phyloP scores from a whole-genome alignment of 2,113 vertebrate genomes.

The Gracilinanus agilis region DNA sequence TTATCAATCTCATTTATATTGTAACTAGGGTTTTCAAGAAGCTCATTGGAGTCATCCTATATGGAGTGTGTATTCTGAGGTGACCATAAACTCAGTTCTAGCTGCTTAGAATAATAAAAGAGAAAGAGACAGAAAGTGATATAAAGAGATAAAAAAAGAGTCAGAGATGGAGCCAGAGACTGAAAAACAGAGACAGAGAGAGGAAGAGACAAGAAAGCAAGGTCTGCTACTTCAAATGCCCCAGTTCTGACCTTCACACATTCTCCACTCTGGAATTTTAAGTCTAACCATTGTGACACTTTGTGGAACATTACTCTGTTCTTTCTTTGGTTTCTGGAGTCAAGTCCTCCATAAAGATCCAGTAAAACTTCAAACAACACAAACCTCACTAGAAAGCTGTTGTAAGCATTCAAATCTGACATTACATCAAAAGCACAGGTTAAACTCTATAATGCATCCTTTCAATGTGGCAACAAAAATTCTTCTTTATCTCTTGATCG shows the following conservation, averaged over 20 bases:
- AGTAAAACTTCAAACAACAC: slow-evolving; percentile 71
- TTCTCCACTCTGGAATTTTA: slow-evolving; percentile 36
- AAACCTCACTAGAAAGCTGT: slow-evolving; percentile 77
- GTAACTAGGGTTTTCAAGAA: not conserved
- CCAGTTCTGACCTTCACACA: not conserved
- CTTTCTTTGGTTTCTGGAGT: slow-evolving; percentile 75
- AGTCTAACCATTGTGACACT: slow-evolving; percentile 43
- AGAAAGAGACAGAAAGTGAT: not conserved
- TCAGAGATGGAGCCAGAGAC: not conserved
- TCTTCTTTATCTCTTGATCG: slow-evolving; percentile 86
- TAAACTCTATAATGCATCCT: slow-evolving; percentile 84
- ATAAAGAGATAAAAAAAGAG: not conserved
- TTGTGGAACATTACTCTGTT: slow-evolving; percentile 45
- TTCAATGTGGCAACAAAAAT: slow-evolving; percentile 86
- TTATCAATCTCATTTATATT: not conserved
- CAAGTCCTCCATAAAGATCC: slow-evolving; percentile 60
- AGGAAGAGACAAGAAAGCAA: not conserved
- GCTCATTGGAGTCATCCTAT: not conserved
- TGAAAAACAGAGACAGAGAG: not conserved
- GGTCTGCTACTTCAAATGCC: too few relatives aligned
- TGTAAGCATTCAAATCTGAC: slow-evolving; percentile 84
- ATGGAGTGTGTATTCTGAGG: not conserved
- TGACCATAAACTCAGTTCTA: not conserved
- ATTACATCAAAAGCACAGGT: slow-evolving; percentile 87
- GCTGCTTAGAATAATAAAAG: not conserved